Conservation (phyloP, 2,113 vertebrate species). For the Malurus elegans region DNA sequence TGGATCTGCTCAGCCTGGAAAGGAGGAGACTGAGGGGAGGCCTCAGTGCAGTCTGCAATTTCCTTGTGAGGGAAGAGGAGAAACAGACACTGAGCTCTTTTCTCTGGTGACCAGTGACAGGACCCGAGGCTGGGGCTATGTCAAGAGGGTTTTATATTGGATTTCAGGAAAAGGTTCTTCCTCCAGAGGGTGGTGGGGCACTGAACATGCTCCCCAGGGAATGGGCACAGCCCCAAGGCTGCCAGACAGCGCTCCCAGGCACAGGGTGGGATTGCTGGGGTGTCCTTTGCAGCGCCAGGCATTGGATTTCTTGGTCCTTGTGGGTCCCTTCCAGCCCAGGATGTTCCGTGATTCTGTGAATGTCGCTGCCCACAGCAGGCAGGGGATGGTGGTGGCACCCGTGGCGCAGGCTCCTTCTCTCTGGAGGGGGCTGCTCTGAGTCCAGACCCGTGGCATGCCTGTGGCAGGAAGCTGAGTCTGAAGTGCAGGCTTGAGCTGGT, state of each 20-base stretch:
- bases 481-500: background rate
- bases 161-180: background rate
- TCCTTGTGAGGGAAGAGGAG: background rate
- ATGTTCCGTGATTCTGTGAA: background rate
- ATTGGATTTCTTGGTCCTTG: background rate
- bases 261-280: background rate
- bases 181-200: background rate
- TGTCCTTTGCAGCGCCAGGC: background rate
- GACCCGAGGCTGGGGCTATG: background rate
- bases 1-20: background rate
- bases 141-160: background rate
- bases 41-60: accelerated
- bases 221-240: background rate
- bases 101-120: background rate
- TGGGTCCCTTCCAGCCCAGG: background rate
- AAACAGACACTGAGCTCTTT: background rate
- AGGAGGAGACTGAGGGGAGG: background rate
- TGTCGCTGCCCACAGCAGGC: background rate
- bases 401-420: accelerated
- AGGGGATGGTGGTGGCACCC: background rate
- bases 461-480: background rate
- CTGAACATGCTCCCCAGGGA: background rate
- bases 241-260: background rate
- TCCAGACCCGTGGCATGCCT: background rate
- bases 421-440: background rate